Evolutionary conservation across 2,888 invertebrate species (phyloP), one percentile per base, ranked within the genome.

Genomic region (Opisthograptis luteolata): DNA sequence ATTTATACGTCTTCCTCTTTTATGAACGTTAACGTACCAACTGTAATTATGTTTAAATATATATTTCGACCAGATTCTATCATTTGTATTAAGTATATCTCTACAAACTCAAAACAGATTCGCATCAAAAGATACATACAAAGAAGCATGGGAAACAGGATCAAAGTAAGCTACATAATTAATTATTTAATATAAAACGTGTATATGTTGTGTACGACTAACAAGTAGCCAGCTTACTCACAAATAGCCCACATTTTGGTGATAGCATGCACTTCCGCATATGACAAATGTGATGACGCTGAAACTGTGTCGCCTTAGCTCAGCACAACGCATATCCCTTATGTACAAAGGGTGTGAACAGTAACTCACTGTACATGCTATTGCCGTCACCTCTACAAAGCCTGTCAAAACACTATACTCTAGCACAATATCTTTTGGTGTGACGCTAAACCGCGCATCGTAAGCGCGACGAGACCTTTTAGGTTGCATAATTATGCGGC

Each of bases 221-320:
- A 86, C 81, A 77, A 73, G 76, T 81, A 84, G 83, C 67, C 63
- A 81, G 85, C 87, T 87, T 87, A 81, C 83, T 87, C 79, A 87
- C 86, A 76, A 63, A 74, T 72, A 75, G 73, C 77, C 66, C 64
- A 74, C 68, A 71, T 64, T n/a, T 51, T 74, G 79, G 78, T 76
- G 79, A 79, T 68, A 83, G 84, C 87, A 87, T 83, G 84, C 68
- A 59, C 59, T 63, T 55, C 64, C 55, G 58, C 59, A 60, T 53
- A 64, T 60, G 54, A 43, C 62, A 62, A 65, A 60, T 72, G 70
- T 71, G 58, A 67, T 64, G 66, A 62, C 50, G 46, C 62, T 62
- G 40, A 62, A 65, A 59, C 31, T 31, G 15, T 74, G 70, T 67
- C 66, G 74, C 76, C 66, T 68, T 68, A 66, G 66, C 66, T 65